Conservation (phyloP, 2,888 invertebrate genomes). For the Amphipyra tragopoginis region DNA sequence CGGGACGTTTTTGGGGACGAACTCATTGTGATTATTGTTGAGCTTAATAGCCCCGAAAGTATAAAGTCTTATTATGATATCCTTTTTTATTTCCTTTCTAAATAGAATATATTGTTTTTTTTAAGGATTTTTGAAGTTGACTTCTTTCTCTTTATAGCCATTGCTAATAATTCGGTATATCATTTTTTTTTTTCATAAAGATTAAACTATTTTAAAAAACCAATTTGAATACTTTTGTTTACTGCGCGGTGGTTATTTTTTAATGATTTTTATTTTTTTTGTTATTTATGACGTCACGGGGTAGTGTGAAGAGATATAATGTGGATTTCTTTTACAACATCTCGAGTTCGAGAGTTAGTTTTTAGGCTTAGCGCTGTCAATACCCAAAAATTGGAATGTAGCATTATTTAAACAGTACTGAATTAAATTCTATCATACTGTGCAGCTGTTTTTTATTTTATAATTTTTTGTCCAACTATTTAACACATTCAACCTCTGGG, state of each 20-base stretch:
- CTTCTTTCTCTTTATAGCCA: not conserved
- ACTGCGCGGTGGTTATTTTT: too few species aligned
- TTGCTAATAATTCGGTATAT: not conserved
- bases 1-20: constrained; percentile 59
- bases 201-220: too few species aligned
- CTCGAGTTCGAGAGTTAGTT: too few species aligned
- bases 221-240: too few species aligned
- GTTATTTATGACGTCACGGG: too few species aligned
- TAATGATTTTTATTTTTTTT: too few species aligned
- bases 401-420: constrained; percentile 7
- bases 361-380: too few species aligned
- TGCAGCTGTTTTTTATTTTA: constrained; percentile 6
- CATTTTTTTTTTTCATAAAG: too few species aligned
- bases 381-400: not conserved
- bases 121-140: constrained; percentile 1
- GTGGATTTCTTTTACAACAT: too few species aligned
- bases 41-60: constrained; percentile 55
- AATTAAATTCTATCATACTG: constrained; percentile 10
- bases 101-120: constrained; percentile 22
- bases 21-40: constrained; percentile 58
- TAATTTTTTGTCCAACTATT: constrained; percentile 34
- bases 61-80: constrained; percentile 25
- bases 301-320: too few species aligned
- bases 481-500: constrained; percentile 32
- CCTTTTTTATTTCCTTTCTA: constrained; percentile 34